A percentile compares a stretch with the other conserved stretches of the same genome.
Evolutionary conservation across 2,113 vertebrate species (phyloP).

Genomic region (Aegotheles bennettii): DNA sequence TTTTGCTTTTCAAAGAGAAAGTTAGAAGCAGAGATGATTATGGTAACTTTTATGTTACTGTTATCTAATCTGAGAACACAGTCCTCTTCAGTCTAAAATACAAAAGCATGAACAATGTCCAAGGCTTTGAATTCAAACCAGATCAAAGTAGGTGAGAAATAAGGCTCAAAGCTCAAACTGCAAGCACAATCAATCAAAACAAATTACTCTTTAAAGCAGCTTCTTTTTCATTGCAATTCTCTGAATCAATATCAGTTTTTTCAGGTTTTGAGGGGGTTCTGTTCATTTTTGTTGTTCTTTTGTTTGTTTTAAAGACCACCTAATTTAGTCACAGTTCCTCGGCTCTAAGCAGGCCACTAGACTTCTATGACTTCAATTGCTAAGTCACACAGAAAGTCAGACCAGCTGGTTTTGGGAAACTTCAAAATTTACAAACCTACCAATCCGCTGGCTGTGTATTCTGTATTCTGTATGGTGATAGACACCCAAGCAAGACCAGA

Average conservation of each 20-base stretch:
- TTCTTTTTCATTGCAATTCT: neutral
- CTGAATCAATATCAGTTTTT: neutral
- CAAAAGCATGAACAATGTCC: neutral
- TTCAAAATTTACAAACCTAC: neutral
- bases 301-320: neutral
- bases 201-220: neutral
- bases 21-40: neutral
- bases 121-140: neutral
- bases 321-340: neutral
- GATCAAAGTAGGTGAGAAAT: neutral
- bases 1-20: neutral
- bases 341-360: neutral
- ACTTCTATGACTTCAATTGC: neutral
- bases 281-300: neutral
- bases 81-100: neutral
- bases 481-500: neutral
- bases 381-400: neutral
- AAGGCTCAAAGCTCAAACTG: neutral
- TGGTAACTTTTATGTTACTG: neutral
- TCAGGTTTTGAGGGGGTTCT: neutral
- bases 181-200: neutral
- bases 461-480: neutral
- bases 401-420: neutral
- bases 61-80: neutral
- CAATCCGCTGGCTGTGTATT: neutral